phyloP scores from a whole-genome alignment of 2,888 invertebrate genomes.

The Flexamia atlantica region DNA sequence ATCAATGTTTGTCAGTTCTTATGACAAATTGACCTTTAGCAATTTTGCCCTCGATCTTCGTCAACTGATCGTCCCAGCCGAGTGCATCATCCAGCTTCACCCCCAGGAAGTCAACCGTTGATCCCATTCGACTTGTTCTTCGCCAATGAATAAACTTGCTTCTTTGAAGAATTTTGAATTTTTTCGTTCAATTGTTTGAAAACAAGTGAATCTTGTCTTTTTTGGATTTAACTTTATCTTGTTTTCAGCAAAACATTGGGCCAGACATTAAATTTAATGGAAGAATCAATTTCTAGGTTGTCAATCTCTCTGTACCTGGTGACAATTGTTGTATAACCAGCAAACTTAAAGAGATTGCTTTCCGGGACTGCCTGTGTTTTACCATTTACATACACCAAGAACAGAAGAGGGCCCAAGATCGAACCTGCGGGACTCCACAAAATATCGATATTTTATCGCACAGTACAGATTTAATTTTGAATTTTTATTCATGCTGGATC shows the following conservation, averaged over 20 bases:
- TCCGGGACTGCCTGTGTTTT: constrained; percentile 6
- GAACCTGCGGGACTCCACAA: constrained; percentile 26
- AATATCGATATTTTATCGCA: neutral
- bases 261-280: constrained; percentile 16
- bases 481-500: neutral
- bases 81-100: constrained; percentile 3
- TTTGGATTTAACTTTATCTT: constrained; percentile 5
- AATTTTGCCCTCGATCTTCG: neutral
- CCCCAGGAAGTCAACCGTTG: constrained; percentile 4
- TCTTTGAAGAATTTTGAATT: constrained; percentile 7
- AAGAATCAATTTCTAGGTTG: constrained; percentile 10
- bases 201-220: neutral
- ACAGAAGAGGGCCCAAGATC: constrained; percentile 16
- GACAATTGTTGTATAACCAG: constrained; percentile 14
- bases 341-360: constrained; percentile 32
- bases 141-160: neutral
- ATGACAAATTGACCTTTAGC: constrained; percentile 7
- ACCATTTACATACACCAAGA: constrained; percentile 20
- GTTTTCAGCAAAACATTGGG: constrained; percentile 34
- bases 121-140: neutral
- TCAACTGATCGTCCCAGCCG: neutral
- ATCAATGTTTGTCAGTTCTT: neutral
- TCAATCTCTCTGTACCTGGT: constrained; percentile 21
- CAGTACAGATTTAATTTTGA: constrained; percentile 24
- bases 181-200: constrained; percentile 12